Evolutionary conservation across 2,113 vertebrate species (phyloP).

Genomic region (Seriola dumerili): DNA sequence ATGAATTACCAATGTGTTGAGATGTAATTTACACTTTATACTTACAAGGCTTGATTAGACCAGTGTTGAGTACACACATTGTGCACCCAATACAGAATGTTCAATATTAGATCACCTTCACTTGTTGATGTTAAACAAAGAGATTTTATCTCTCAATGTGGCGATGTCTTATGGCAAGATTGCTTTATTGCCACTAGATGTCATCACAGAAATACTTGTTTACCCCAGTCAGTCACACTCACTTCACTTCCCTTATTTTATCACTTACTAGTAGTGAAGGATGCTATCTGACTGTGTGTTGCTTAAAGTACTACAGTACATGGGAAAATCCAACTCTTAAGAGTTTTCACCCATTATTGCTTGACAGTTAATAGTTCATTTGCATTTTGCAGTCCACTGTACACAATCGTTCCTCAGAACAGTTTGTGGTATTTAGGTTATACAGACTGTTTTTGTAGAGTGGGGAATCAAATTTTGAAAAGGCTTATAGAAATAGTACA

Average conservation of each 20-base stretch:
- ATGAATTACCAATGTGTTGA: slow-evolving; percentile 55
- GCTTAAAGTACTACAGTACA: background rate
- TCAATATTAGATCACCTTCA: slow-evolving; percentile 33
- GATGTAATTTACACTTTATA: slow-evolving; percentile 41
- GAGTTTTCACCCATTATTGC: slow-evolving; percentile 4
- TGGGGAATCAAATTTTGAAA: slow-evolving; percentile 32
- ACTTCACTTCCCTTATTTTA: slow-evolving; percentile 7
- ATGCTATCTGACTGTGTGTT: slow-evolving; percentile 17
- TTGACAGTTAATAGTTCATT: slow-evolving; percentile 29
- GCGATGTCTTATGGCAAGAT: slow-evolving; percentile 20
- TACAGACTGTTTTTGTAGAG: slow-evolving; percentile 35
- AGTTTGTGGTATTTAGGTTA: slow-evolving; percentile 39
- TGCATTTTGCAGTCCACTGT: slow-evolving; percentile 45
- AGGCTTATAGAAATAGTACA: slow-evolving; percentile 31
- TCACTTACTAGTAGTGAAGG: slow-evolving; percentile 1
- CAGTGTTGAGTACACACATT: slow-evolving; percentile 34
- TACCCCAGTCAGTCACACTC: slow-evolving; percentile 28
- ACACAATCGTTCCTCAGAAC: slow-evolving; percentile 46
- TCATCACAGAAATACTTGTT: slow-evolving; percentile 36
- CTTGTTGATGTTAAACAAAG: slow-evolving; percentile 33
- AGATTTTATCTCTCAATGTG: slow-evolving; percentile 20
- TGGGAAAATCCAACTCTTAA: slow-evolving; percentile 3
- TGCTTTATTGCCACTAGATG: slow-evolving; percentile 47
- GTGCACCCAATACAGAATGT: slow-evolving; percentile 39
- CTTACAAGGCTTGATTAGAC: slow-evolving; percentile 36